Percentiles rank a stretch among this genome's conserved stretches.
Evolutionary conservation across 37 sponge, comb jelly and placozoan genomes (phyloP).

Genomic region (Halichondria panicea): DNA sequence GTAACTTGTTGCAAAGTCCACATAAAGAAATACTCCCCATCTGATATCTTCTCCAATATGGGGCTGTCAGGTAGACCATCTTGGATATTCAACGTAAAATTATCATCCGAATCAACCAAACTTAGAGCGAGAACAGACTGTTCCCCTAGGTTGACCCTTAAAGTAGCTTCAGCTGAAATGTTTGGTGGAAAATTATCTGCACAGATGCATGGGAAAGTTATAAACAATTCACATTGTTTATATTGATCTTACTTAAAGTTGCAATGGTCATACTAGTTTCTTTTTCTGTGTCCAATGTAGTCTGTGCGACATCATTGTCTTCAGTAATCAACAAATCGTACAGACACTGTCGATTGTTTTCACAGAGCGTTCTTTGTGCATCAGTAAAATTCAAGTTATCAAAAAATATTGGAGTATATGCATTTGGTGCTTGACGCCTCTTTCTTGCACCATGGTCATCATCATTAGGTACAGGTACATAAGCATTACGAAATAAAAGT

Average conservation of each 20-base stretch:
- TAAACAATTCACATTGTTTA: not conserved
- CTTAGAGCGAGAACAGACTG: slow-evolving; percentile 15
- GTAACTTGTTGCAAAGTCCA: slow-evolving; percentile 18
- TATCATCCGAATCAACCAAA: slow-evolving; percentile 12
- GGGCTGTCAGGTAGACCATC: slow-evolving; percentile 2
- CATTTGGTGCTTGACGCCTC: too few relatives aligned
- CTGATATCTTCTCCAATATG: not conserved
- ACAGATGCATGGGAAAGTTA: not conserved
- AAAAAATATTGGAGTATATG: too few relatives aligned
- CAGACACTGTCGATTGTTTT: too few relatives aligned
- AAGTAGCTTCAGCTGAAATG: slow-evolving; percentile 18
- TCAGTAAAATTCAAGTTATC: too few relatives aligned
- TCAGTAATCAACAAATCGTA: too few relatives aligned
- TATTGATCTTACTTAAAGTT: too few relatives aligned
- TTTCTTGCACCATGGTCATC: too few relatives aligned
- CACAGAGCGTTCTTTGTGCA: too few relatives aligned
- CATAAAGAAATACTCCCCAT: slow-evolving; percentile 6
- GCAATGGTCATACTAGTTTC: too few relatives aligned
- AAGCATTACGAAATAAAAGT: not conserved
- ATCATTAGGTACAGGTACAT: too few relatives aligned
- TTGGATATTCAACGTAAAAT: not conserved
- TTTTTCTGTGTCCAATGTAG: too few relatives aligned
- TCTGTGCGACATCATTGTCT: too few relatives aligned
- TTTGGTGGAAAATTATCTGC: slow-evolving; percentile 56
- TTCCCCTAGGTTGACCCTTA: slow-evolving; percentile 15